These are phyloP conservation scores for Pachycephala philippinensis DNA, from an alignment of 2,113 vertebrate species.

Conservation along the genomic window DNA sequence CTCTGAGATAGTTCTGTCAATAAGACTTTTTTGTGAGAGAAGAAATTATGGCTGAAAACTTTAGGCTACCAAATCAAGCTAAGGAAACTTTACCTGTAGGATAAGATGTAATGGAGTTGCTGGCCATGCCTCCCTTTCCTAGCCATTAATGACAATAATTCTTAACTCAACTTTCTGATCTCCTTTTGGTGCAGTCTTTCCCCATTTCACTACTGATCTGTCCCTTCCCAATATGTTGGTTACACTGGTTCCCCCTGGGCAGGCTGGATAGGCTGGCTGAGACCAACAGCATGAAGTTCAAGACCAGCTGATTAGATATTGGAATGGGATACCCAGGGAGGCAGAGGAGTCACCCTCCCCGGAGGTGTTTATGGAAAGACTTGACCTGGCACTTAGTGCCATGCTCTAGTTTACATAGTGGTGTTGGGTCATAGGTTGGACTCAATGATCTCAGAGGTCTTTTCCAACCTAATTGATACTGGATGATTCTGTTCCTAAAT, in stretches of 20 bases:
- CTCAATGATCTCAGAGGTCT: neutral
- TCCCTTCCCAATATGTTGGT: neutral
- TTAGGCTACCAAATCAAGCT: neutral
- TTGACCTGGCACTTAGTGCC: neutral
- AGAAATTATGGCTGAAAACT: neutral
- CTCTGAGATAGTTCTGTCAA: neutral
- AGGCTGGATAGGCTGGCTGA: neutral
- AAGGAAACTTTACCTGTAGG: neutral
- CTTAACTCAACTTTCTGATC: neutral
- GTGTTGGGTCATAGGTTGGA: neutral
- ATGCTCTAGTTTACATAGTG: neutral
- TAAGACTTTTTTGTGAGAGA: neutral
- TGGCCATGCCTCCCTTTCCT: neutral
- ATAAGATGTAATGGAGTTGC: neutral
- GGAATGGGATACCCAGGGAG: neutral
- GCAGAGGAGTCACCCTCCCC: neutral
- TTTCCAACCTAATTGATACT: neutral
- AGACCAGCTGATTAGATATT: neutral
- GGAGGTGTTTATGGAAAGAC: neutral
- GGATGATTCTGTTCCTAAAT: neutral
- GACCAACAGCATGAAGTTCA: neutral
- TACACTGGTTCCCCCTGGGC: neutral
- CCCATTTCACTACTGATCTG: neutral
- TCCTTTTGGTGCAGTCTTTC: neutral
- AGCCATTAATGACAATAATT: neutral